phyloP scores from a whole-genome alignment of 2,797 vertebrate species.

The Pagetopsis macropterus region DNA sequence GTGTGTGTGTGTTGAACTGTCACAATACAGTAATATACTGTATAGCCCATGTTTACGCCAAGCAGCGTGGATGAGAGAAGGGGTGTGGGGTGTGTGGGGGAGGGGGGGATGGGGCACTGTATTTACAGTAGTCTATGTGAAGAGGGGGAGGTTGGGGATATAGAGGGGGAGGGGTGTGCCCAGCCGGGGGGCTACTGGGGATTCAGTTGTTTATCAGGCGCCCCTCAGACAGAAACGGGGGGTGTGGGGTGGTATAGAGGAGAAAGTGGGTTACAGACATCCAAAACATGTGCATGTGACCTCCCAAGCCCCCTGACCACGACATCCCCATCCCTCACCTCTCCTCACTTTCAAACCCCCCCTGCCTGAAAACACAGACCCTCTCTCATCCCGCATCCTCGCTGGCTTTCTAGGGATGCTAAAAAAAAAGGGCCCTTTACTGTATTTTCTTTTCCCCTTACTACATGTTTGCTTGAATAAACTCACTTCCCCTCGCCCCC shows the following conservation, averaged over 20 bases:
- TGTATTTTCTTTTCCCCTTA: constrained; percentile 14
- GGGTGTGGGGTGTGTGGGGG: constrained; percentile 40
- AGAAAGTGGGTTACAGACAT: constrained; percentile 80
- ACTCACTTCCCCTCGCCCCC: constrained; percentile 50
- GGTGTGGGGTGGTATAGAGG: constrained; percentile 18
- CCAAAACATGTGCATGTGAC: constrained; percentile 68
- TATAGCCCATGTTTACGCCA: constrained; percentile 62
- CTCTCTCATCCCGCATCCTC: constrained; percentile 9
- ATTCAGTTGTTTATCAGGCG: constrained; percentile 77
- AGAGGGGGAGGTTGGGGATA: constrained; percentile 9
- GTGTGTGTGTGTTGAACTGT: constrained; percentile 16
- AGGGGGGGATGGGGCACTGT: constrained; percentile 45
- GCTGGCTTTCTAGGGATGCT: constrained; percentile 58
- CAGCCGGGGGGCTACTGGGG: constrained; percentile 68
- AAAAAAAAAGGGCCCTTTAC: constrained; percentile 32
- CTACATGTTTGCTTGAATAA: constrained; percentile 59
- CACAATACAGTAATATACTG: constrained; percentile 45
- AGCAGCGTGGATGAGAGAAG: constrained; percentile 31
- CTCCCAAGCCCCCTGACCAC: constrained; percentile 46
- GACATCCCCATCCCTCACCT: constrained; percentile 48
- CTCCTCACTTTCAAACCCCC: constrained; percentile 52
- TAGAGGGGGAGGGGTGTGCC: constrained; percentile 48
- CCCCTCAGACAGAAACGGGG: constrained; percentile 69
- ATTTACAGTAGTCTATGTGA: constrained; percentile 73
- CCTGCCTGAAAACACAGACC: constrained; percentile 10